These are phyloP conservation scores for Epirrhoe tristata DNA, from an alignment of 2,888 invertebrate genomes.

Conservation along the genomic window DNA sequence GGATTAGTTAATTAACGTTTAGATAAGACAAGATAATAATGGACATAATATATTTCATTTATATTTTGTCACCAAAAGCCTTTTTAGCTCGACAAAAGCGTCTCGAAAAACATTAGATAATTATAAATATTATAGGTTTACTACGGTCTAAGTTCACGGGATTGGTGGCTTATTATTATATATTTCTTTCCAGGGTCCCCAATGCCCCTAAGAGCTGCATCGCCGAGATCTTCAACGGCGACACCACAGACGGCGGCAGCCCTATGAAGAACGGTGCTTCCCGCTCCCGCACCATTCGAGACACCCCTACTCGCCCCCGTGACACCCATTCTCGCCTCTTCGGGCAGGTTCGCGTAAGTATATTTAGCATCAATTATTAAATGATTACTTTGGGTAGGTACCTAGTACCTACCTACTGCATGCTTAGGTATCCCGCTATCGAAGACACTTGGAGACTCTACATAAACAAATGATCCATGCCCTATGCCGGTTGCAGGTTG, in stretches of 20 bases:
- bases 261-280: constrained; percentile 72
- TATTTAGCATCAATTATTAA: not conserved
- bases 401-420: too few species aligned
- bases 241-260: constrained; percentile 68
- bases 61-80: too few species aligned
- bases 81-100: too few species aligned
- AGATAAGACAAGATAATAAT: not conserved
- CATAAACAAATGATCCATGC: too few species aligned
- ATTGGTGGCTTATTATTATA: too few species aligned
- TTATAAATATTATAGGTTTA: too few species aligned
- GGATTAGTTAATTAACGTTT: not conserved
- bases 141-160: not conserved
- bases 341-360: constrained; percentile 70
- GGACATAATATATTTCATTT: not conserved
- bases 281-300: constrained; percentile 79
- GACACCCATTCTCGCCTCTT: constrained; percentile 87
- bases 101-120: too few species aligned
- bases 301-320: constrained; percentile 85
- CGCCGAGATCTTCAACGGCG: constrained; percentile 83
- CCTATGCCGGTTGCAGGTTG: too few species aligned
- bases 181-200: constrained; percentile 80
- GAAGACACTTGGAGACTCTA: too few species aligned
- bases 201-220: constrained; percentile 87
- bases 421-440: too few species aligned
- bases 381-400: too few species aligned